Evolutionary conservation across 1,140 invertebrate genomes (phyloP), one percentile per base, ranked within the genome.

Genomic region (Drosophila elegans): DNA sequence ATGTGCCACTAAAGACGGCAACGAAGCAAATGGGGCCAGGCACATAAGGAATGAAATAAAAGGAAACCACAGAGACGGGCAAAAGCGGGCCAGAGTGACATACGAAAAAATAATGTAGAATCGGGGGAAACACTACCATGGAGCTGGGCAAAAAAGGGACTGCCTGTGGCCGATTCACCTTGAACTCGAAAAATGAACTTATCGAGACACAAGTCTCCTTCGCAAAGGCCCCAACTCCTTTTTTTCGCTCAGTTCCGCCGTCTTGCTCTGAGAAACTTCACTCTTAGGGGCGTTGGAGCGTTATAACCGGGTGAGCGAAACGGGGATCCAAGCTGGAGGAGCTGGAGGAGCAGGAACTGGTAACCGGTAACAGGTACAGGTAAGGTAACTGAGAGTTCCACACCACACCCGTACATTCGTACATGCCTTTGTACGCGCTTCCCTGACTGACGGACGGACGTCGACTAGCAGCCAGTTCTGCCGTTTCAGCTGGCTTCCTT

Each of bases 111-210:
- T 60, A 67, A 68, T 49, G 46, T 12, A 29, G 53, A 39, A 59
- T 54, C 45, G 49, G 13, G 52, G 66, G 25, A 54, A 48, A 56
- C 45, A 39, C 42, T 34, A 61, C 6, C 16, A 42, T 44, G 46
- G 21, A 44, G 54, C 48, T 54, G 16, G 55, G n/a, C n/a, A 32
- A 10, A 67, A 10, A 67, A 39, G 52, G 36, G 81, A 55, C 73
- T 59, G 29, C 36, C 61, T 72, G 54, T 69, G 78, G 57, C 78
- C 72, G 81, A 78, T 74, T 88, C 80, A 88, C 84, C 84, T 88
- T 88, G 84, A 88, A 88, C 84, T 89, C 84, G 69, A 82, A 68
- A 80, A 66, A 52, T 88, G 84, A 88, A 88, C 84, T 88, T 83
- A 77, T 56, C 76, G 80, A 68, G 62, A 46, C 51, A 13, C 48